Conservation (phyloP, 1,140 invertebrate genomes). For the Drosophila funebris region DNA sequence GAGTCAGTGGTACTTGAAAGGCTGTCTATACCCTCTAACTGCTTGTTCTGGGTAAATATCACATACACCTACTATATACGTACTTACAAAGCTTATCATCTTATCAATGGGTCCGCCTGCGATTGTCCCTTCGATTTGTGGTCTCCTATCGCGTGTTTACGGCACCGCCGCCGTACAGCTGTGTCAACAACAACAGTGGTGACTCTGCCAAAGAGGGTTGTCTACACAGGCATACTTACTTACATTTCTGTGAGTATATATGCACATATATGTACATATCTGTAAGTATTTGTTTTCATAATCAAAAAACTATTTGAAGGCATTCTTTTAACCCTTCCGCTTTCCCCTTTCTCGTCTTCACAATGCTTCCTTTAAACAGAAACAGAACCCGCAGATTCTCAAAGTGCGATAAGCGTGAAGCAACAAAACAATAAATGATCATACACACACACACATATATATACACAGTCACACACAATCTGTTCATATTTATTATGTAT, state of each 20-base stretch:
- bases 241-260: no score
- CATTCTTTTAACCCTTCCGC: background rate
- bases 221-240: background rate
- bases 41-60: background rate
- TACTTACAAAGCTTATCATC: conserved; percentile 22
- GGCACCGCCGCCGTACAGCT: conserved; percentile 10
- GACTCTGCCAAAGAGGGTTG: background rate
- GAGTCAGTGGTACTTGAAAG: background rate
- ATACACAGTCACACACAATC: background rate
- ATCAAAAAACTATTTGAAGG: background rate
- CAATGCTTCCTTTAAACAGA: background rate
- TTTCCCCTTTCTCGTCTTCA: background rate
- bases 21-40: background rate
- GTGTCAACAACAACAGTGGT: conserved; percentile 17
- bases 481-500: background rate
- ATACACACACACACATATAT: background rate
- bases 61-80: background rate
- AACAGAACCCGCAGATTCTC: conserved; percentile 1
- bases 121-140: conserved; percentile 21
- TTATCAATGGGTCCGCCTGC: conserved; percentile 20
- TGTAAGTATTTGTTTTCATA: background rate
- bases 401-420: conserved; percentile 30
- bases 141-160: conserved; percentile 12
- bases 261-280: background rate
- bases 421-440: conserved; percentile 23